Evolutionary conservation across 1,140 invertebrate genomes (phyloP), one percentile per base, ranked within the genome.

Genomic region (Thalassaphorura encarpata): DNA sequence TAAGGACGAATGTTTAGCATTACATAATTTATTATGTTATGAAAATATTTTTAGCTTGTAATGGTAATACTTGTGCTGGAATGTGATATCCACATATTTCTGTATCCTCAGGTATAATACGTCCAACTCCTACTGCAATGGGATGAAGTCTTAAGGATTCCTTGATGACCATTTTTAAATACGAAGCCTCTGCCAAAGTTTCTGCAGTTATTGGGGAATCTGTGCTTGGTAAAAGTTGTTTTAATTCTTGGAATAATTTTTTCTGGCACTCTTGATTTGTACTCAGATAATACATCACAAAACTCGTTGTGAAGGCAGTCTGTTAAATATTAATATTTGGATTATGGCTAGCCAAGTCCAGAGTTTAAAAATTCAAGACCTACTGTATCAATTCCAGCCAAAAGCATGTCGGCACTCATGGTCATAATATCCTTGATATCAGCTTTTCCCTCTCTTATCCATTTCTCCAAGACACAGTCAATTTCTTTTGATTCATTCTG

Each of bases 321-420:
- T 92, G 67, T 56, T 79, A 79, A 67, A n/a, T n/a, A 36, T 36
- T 11, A 36, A 36, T 11, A 11, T 36, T 11, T 36, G 33, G n/a
- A 11, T 36, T 36, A 11, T 36, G 33, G n/a, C 11, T n/a, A n/a
- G n/a, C n/a, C n/a, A n/a, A n/a, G n/a, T n/a, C n/a, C n/a, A n/a
- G n/a, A n/a, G n/a, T n/a, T n/a, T n/a, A n/a, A n/a, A n/a, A n/a
- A n/a, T n/a, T n/a, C n/a, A n/a, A 23, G 8, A 71, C 69, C 75
- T 75, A 87, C 84, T 49, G 90, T 94, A 70, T 93, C 89, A 33
- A 92, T 80, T 46, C 87, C 87, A 28, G 86, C 89, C 56, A 92
- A 73, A 4, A 93, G 67, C 68, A 90, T 80, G 72, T 94, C 89
- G 27, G 84, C 82, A 24, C 84, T 78, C 74, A 90, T 80, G 47